Evolutionary conservation across 2,888 invertebrate species (phyloP).

Genomic region (Luperina nickerlii): DNA sequence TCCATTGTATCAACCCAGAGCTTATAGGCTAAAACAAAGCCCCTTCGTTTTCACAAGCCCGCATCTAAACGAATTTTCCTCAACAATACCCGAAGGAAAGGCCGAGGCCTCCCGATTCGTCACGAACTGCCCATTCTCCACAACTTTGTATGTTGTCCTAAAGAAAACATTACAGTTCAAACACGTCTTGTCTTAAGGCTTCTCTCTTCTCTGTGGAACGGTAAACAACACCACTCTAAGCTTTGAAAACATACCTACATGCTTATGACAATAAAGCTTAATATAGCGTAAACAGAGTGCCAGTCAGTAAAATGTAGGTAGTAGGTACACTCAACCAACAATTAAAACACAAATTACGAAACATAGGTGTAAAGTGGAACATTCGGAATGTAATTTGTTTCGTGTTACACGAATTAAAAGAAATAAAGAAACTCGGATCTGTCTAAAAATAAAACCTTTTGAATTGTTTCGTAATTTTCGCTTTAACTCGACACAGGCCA

Average conservation of each 20-base stretch:
- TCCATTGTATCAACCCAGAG: constrained; percentile 61
- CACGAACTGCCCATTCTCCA: constrained; percentile 61
- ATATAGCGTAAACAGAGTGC: not conserved
- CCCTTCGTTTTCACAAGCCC: constrained; percentile 54
- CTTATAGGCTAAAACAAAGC: constrained; percentile 68
- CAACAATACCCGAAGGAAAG: constrained; percentile 55
- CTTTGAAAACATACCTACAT: constrained; percentile 12
- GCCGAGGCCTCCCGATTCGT: constrained; percentile 58
- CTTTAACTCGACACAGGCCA: not conserved
- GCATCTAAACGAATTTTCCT: constrained; percentile 65
- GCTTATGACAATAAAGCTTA: constrained; percentile 3
- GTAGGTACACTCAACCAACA: constrained; percentile 26
- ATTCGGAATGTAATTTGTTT: constrained; percentile 49
- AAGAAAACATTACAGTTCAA: constrained; percentile 44
- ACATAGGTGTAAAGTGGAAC: constrained; percentile 43
- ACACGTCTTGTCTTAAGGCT: constrained; percentile 10
- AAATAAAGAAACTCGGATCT: constrained; percentile 22
- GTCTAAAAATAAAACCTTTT: constrained; percentile 37
- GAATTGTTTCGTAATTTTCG: constrained; percentile 29
- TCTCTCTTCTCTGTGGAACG: not conserved
- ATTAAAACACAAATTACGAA: constrained; percentile 33
- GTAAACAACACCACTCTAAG: constrained; percentile 7
- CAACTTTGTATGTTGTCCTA: constrained; percentile 44
- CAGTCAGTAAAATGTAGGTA: not conserved
- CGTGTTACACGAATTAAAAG: constrained; percentile 34